Conservation (phyloP, 35 echinoderm and acorn worm genomes). For the Stichopus chloronotus region DNA sequence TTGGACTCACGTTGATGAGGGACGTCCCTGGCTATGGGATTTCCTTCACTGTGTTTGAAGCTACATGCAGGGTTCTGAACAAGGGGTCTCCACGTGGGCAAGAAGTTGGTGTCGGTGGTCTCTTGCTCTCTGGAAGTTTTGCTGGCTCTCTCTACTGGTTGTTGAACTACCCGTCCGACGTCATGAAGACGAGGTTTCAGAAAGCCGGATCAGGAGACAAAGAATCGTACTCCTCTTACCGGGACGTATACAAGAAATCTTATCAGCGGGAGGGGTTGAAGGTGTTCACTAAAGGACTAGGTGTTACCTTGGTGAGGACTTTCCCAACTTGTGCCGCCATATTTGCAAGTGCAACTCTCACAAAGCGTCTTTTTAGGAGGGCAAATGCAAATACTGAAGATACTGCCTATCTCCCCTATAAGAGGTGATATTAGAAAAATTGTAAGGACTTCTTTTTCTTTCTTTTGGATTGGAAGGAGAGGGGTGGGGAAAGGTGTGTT, state of each 20-base stretch:
- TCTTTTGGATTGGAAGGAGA: no score
- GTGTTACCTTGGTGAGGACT: slow-evolving; percentile 19
- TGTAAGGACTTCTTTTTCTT: no score
- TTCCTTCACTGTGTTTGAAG: slow-evolving; percentile 45
- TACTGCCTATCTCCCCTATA: no score
- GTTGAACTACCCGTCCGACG: slow-evolving; percentile 49
- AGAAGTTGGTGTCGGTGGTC: background rate
- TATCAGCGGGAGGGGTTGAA: slow-evolving; percentile 24
- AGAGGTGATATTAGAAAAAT: no score
- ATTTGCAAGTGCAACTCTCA: slow-evolving; percentile 27
- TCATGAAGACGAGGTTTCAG: slow-evolving; percentile 63
- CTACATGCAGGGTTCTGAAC: background rate
- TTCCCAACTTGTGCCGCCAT: slow-evolving; percentile 59
- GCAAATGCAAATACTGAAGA: no score
- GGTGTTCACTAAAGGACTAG: slow-evolving; percentile 49
- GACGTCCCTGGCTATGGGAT: slow-evolving; percentile 53
- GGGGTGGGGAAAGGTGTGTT: no score
- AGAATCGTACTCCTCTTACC: slow-evolving; percentile 37
- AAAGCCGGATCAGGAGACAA: background rate
- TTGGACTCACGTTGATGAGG: slow-evolving; percentile 25
- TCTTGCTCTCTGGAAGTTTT: slow-evolving; percentile 44
- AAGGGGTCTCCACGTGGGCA: background rate
- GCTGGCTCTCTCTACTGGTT: slow-evolving; percentile 26
- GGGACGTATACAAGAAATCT: slow-evolving; percentile 8
- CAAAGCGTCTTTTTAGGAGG: background rate